Base-by-base conservation (phyloP, 2,888 invertebrate genomes). In the Heteromyza rotundicornis region DNA sequence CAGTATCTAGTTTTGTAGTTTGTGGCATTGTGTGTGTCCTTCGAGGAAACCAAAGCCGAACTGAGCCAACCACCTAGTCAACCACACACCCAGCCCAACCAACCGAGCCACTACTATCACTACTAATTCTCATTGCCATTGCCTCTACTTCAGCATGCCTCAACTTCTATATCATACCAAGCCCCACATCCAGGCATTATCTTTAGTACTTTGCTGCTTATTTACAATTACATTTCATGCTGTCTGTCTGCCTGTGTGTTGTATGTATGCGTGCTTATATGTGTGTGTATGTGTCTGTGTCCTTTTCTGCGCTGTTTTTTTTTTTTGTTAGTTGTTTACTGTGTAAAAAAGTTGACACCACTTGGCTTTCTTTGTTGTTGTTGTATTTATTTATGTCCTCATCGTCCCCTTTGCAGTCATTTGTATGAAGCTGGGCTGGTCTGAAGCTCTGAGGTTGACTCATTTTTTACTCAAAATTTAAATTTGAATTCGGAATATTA, bases 181-280 rank as follows among this genome's bases (percentile, higher is more conserved):
- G 2, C 8, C 3, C 12, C 14, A 40, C 40, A 19, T 19, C 7
- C 20, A 8, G 47, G 20, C 17, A 20, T 47, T 47, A 47, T 47
- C 47, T 47, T 47, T 14, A 20, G 19, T 22, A 51, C 40, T 35
- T 51, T 24, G 22, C 58, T 35, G 51, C 58, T 58, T 58, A 51
- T 51, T 58, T 57, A 35, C 50, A 57, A 24, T 58, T 36, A 51
- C 58, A 36, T 36, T 58, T 19, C 47, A 19, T 3, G 8, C 40
- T 50, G 24, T 57, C 57, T 49, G 19, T 35, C 22, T 20, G 20
- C 47, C 2, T 47, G 20, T 2, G 14, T 47, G 20, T 5, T 40
- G 23, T 36, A 35, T 40, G 23, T 23, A 20, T 40, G 22, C 40
- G 17, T 16, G 32, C 32, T n/a, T 53, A 20, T 54, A 19, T 54